Percentiles rank a stretch among this genome's conserved stretches.
phyloP scores from a whole-genome alignment of 2,888 invertebrate species.

The Apotomis betuletana region DNA sequence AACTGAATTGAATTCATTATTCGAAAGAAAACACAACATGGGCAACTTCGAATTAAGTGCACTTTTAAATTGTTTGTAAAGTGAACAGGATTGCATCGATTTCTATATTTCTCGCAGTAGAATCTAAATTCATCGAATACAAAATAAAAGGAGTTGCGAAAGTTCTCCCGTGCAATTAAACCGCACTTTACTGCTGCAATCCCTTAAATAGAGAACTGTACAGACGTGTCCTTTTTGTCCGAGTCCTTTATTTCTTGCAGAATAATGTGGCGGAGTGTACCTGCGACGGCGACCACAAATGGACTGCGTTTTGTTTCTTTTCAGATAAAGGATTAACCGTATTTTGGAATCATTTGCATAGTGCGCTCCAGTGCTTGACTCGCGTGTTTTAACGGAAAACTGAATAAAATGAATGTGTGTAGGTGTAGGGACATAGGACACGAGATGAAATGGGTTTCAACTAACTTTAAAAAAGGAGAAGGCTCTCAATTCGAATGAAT shows the following conservation, averaged over 20 bases:
- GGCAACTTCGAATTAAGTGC: constrained; percentile 54
- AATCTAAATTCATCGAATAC: constrained; percentile 73
- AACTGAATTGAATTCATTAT: constrained; percentile 50
- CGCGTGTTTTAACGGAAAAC: constrained; percentile 18
- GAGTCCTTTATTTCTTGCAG: constrained; percentile 41
- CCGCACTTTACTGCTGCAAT: constrained; percentile 78
- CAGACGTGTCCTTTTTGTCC: constrained; percentile 65
- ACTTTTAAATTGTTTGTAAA: constrained; percentile 57
- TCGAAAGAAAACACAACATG: constrained; percentile 47
- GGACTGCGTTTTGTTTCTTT: constrained; percentile 39
- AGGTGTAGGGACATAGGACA: not conserved
- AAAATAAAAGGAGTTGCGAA: constrained; percentile 70
- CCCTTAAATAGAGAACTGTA: constrained; percentile 80
- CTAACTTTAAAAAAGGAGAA: too few relatives aligned
- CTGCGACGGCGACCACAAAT: constrained; percentile 39
- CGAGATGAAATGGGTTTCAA: not conserved
- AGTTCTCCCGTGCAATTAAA: constrained; percentile 79
- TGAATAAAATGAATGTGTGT: constrained; percentile 4
- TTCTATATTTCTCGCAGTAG: constrained; percentile 55
- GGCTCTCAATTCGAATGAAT: too few relatives aligned
- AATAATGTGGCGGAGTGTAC: constrained; percentile 58
- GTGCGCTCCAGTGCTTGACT: constrained; percentile 21
- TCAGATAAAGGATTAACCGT: constrained; percentile 37
- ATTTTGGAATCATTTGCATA: constrained; percentile 41
- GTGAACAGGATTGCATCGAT: constrained; percentile 56